Base-by-base conservation (phyloP, 2,888 invertebrate genomes). In the Patella caerulea region DNA sequence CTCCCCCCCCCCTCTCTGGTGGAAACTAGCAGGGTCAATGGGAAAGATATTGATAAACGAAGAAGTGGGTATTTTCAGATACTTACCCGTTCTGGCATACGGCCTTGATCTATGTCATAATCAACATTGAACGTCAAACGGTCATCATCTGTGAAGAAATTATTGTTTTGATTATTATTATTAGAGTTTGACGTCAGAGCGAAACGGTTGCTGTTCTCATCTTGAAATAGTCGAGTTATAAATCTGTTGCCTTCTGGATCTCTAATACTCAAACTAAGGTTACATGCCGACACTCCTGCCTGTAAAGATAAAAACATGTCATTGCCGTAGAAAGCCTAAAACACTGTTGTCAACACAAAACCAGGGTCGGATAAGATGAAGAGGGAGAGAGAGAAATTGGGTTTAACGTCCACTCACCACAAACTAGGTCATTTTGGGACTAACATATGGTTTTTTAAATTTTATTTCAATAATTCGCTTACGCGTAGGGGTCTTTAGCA, bases 171-270 rank as follows among this genome's bases (percentile, higher is more conserved):
- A 65, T 65, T 65, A 7, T 45, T 45, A 7, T 45, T 45, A 14
- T 65, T 65, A 9, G 65, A 24, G 9, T 19, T 65, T 5, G 65
- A 24, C 3, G 65, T 65, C 24, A 65, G 65, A 15, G 24, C 24
- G 4, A 65, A 65, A 0, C 65, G 65, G 24, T 65, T 24, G 24
- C 65, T 65, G 24, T 65, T 65, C 9, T 11, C 24, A 65, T 65
- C 65, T 65, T 65, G 65, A 65, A 11, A 65, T 11, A 65, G 14
- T 4, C 65, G 19, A 11, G 72, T 52, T n/a, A 19, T 71, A n/a
- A 71, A 71, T n/a, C 11, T n/a, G 45, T 71, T 52, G 11, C 72
- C 72, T n/a, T 71, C 72, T 17, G 72, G 72, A 52, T 71, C 72
- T 52, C 34, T 71, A 4, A 71, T 71, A 52, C 34, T 71, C 5